Conservation (phyloP, 2,113 vertebrate genomes). For the Bagarius yarrelli region DNA sequence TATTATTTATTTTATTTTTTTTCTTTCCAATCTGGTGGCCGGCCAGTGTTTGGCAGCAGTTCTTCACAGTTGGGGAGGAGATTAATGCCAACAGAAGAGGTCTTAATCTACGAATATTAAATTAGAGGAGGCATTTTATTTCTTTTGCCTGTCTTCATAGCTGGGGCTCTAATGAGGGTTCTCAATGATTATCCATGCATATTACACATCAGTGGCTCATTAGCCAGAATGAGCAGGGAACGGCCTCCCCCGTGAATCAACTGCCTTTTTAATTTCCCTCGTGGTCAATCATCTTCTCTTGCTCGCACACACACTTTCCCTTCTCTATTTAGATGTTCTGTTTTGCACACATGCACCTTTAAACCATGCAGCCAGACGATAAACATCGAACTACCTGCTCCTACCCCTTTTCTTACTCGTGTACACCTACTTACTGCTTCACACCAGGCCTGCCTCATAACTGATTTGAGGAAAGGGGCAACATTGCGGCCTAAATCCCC, state of each 20-base stretch:
- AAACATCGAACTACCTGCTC: not conserved
- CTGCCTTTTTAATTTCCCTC: slow-evolving; percentile 74
- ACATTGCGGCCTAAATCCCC: slow-evolving; percentile 60
- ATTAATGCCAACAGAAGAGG: slow-evolving; percentile 58
- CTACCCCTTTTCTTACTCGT: slow-evolving; percentile 14
- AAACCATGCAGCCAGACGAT: not conserved
- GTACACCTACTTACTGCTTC: slow-evolving; percentile 7
- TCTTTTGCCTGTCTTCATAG: slow-evolving; percentile 72
- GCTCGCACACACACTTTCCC: slow-evolving; percentile 29
- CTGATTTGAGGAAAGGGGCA: slow-evolving; percentile 51
- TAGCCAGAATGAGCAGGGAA: slow-evolving; percentile 73
- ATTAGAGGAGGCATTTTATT: slow-evolving; percentile 69
- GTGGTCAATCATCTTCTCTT: slow-evolving; percentile 69
- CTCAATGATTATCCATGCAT: slow-evolving; percentile 74
- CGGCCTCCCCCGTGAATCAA: slow-evolving; percentile 70
- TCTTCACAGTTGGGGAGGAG: slow-evolving; percentile 44
- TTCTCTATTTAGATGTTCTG: slow-evolving; percentile 16
- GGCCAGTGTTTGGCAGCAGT: slow-evolving; percentile 43
- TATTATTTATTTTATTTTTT: not conserved
- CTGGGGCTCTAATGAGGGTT: slow-evolving; percentile 73
- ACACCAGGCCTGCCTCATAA: slow-evolving; percentile 52
- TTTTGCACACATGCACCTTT: not conserved
- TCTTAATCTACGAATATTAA: slow-evolving; percentile 74
- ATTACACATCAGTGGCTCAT: slow-evolving; percentile 78
- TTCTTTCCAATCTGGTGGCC: slow-evolving; percentile 14